phyloP scores from a whole-genome alignment of 2,888 invertebrate species.

The Amitus sp. region DNA sequence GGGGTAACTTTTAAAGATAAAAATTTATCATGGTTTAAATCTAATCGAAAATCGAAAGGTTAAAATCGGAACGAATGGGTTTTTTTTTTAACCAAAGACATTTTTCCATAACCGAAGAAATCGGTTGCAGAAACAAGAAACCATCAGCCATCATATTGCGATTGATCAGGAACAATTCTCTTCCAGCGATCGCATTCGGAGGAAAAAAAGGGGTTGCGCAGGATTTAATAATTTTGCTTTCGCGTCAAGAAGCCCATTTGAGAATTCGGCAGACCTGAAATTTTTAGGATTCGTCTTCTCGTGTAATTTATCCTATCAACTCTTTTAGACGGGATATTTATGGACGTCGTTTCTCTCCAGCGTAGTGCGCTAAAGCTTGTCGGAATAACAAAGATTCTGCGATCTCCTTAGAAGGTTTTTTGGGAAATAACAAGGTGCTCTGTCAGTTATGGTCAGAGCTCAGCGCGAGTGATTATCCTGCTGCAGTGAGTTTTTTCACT shows the following conservation, averaged over 20 bases:
- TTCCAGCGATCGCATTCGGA: too few species aligned
- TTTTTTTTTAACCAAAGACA: too few species aligned
- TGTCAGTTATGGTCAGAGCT: slow-evolving; percentile 4
- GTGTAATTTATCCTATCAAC: neutral
- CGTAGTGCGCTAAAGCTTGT: neutral
- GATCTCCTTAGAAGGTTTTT: neutral
- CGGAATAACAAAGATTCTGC: slow-evolving; percentile 3
- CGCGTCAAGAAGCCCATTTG: slow-evolving; percentile 12
- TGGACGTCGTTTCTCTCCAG: neutral
- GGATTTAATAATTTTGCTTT: slow-evolving; percentile 29
- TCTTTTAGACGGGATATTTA: neutral
- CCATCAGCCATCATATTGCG: too few species aligned
- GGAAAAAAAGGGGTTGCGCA: too few species aligned
- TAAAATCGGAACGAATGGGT: too few species aligned
- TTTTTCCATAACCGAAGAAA: too few species aligned
- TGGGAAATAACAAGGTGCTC: slow-evolving; percentile 3
- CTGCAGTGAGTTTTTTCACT: neutral
- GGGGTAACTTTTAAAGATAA: too few species aligned
- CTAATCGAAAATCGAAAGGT: too few species aligned
- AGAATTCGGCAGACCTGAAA: slow-evolving; percentile 13
- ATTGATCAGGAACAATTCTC: too few species aligned
- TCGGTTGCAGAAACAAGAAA: too few species aligned
- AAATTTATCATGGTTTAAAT: too few species aligned
- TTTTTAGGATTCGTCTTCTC: neutral
- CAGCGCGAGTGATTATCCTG: neutral